Evolutionary conservation across 2,113 vertebrate genomes (phyloP).

Genomic region (Montifringilla adamsi): DNA sequence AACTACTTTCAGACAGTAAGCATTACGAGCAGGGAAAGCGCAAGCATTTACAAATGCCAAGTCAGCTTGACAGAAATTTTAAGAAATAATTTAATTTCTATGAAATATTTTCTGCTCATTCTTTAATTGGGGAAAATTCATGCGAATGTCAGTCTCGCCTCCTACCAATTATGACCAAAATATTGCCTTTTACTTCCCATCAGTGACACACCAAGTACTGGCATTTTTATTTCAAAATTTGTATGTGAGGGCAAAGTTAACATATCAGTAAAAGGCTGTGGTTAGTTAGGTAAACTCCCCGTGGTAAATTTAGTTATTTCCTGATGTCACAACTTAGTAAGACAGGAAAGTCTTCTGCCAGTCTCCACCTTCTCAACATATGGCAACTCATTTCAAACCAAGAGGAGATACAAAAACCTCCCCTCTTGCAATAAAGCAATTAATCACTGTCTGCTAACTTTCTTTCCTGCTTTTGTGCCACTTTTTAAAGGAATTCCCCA

Average conservation of each 20-base stretch:
- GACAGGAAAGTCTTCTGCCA: constrained; percentile 50
- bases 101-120: constrained; percentile 31
- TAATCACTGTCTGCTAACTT: constrained; percentile 47
- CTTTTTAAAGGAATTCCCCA: constrained; percentile 55
- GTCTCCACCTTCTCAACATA: background rate
- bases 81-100: constrained; percentile 32
- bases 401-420: constrained; percentile 28
- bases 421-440: constrained; percentile 31
- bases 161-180: constrained; percentile 54
- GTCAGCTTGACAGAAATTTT: background rate
- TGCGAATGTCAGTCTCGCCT: constrained; percentile 7
- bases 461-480: background rate
- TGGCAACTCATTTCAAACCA: constrained; percentile 56
- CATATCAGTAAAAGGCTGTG: constrained; percentile 46
- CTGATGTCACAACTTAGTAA: constrained; percentile 50
- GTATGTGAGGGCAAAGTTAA: constrained; percentile 38
- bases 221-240: constrained; percentile 49
- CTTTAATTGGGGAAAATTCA: constrained; percentile 42
- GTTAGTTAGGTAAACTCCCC: constrained; percentile 66
- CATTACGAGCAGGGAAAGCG: background rate
- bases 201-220: constrained; percentile 39
- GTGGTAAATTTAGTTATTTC: constrained; percentile 59
- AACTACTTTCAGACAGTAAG: background rate
- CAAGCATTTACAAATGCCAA: constrained; percentile 9
- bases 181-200: constrained; percentile 61